phyloP scores from a whole-genome alignment of 2,888 invertebrate species.

The Sympetrum striolatum region DNA sequence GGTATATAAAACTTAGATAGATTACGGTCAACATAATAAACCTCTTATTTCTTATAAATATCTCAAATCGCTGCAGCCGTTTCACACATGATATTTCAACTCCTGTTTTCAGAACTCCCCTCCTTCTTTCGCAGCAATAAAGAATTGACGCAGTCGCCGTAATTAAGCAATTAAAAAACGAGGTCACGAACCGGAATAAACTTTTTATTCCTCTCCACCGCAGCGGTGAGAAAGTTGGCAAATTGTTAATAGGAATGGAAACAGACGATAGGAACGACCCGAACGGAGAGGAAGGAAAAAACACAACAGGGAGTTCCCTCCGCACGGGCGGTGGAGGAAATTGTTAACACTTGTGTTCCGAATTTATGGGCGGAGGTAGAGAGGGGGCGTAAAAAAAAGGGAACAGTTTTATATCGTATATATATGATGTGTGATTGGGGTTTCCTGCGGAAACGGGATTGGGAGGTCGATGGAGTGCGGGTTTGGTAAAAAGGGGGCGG shows the following conservation, averaged over 20 bases:
- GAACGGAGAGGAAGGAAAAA: background rate
- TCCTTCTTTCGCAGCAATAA: background rate
- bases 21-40: too few species aligned
- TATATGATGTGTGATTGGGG: constrained; percentile 29
- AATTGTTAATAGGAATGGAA: background rate
- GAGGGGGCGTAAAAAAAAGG: background rate
- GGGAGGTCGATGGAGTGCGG: background rate
- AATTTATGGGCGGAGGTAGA: constrained; percentile 24
- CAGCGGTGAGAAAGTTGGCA: background rate
- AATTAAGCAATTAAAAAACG: background rate
- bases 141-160: background rate
- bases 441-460: constrained; percentile 7
- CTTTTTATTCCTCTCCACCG: background rate
- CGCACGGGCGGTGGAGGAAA: constrained; percentile 14
- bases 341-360: constrained; percentile 41
- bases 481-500: background rate
- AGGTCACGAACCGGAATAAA: background rate
- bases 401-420: constrained; percentile 9
- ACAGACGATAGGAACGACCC: background rate
- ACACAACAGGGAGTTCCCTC: background rate
- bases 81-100: background rate
- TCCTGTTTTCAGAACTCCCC: background rate
- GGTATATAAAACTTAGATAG: too few species aligned
- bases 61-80: background rate
- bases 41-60: too few species aligned